Conservation (phyloP, 1,140 invertebrate genomes). For the Ooceraea biroi region DNA sequence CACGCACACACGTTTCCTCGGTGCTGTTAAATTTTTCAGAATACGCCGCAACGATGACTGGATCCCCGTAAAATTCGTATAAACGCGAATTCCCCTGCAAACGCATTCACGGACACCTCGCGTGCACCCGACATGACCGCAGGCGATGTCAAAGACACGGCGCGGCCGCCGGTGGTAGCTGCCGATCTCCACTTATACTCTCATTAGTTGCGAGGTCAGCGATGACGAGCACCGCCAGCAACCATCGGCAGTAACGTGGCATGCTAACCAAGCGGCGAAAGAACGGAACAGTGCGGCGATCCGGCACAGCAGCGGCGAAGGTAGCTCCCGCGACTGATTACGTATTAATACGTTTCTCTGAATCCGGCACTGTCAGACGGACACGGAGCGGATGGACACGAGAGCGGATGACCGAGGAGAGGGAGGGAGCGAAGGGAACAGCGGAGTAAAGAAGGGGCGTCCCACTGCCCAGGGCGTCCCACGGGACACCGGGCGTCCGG, state of each 20-base stretch:
- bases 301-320: conserved; percentile 58
- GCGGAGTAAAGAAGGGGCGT: conserved; percentile 44
- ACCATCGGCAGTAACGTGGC: conserved; percentile 67
- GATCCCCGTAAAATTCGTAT: neutral
- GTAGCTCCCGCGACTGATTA: conserved; percentile 75
- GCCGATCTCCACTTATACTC: conserved; percentile 58
- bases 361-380: conserved; percentile 73
- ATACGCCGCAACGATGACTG: neutral
- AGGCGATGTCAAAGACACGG: conserved; percentile 35
- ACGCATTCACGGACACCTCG: conserved; percentile 13
- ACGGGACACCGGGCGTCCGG: conserved; percentile 76
- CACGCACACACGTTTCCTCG: too few species aligned
- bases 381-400: conserved; percentile 63
- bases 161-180: conserved; percentile 16
- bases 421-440: neutral
- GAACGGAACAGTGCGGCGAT: conserved; percentile 64
- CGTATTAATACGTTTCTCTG: conserved; percentile 79
- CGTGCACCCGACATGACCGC: neutral
- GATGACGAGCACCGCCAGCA: conserved; percentile 46
- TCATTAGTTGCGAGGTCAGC: conserved; percentile 67
- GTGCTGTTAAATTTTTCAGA: neutral
- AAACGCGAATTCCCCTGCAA: too few species aligned
- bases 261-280: conserved; percentile 70
- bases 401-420: conserved; percentile 34
- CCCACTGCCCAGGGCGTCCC: conserved; percentile 77